A percentile compares a stretch with the other conserved stretches of the same genome.
Conservation (phyloP, 2,797 vertebrate genomes). For the Neoniphon sammara region DNA sequence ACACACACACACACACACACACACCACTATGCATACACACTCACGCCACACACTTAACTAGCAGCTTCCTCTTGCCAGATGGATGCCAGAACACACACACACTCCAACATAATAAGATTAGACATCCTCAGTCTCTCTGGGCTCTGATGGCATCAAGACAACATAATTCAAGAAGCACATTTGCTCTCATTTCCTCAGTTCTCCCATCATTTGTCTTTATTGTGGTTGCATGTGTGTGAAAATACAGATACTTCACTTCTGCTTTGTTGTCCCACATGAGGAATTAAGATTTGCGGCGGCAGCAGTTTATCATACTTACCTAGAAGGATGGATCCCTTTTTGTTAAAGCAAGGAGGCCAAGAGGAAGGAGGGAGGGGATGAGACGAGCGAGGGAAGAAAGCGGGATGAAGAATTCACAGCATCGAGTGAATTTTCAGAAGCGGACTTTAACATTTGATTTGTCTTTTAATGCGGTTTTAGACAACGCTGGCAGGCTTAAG, state of each 20-base stretch:
- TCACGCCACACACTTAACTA: too few relatives aligned
- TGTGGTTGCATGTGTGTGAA: neutral
- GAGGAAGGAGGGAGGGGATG: too few relatives aligned
- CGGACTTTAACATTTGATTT: too few relatives aligned
- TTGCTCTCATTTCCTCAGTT: neutral
- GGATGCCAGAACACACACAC: neutral
- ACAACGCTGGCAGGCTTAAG: too few relatives aligned
- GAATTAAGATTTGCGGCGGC: neutral
- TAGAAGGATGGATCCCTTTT: neutral
- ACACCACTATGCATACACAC: neutral
- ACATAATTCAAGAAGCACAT: neutral
- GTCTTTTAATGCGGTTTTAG: too few relatives aligned
- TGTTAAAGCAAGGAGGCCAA: too few relatives aligned
- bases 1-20: neutral
- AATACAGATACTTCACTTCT: neutral
- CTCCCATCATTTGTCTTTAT: neutral
- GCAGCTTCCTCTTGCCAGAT: too few relatives aligned
- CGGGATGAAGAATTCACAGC: too few relatives aligned
- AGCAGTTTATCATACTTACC: neutral
- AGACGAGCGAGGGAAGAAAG: too few relatives aligned
- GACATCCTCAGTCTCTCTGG: constrained; percentile 4
- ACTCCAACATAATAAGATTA: neutral
- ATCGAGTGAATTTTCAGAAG: too few relatives aligned
- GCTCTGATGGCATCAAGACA: too few relatives aligned
- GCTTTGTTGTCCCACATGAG: neutral